These are phyloP conservation scores for Eremophila alpestris DNA, from an alignment of 2,797 vertebrate genomes.

Conservation along the genomic window DNA sequence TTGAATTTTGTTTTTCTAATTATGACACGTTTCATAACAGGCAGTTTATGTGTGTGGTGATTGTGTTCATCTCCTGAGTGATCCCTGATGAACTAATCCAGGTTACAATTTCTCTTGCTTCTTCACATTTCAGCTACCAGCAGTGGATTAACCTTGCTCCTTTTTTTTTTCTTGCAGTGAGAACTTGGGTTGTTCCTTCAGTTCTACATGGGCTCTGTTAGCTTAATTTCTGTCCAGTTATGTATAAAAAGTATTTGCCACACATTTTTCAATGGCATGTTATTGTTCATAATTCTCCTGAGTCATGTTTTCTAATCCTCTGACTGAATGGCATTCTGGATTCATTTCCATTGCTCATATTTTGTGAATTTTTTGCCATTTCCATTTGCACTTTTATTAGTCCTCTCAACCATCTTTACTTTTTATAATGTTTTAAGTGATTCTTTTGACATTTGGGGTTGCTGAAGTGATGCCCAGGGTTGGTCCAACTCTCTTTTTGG, in stretches of 20 bases:
- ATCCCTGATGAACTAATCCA: not conserved
- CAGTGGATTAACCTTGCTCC: not conserved
- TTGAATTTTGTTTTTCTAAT: not conserved
- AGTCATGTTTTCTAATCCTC: slow-evolving; percentile 19
- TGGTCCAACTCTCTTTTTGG: not conserved
- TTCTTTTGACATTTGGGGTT: not conserved
- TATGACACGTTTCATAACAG: not conserved
- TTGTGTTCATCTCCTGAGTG: not conserved
- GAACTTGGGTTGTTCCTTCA: not conserved
- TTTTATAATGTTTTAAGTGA: not conserved
- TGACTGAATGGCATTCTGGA: slow-evolving; percentile 19
- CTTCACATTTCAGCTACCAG: not conserved
- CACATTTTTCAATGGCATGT: not conserved
- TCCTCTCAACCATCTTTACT: not conserved
- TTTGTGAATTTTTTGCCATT: slow-evolving; percentile 22
- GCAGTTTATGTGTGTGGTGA: not conserved
- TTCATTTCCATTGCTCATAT: not conserved
- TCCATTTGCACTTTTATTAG: slow-evolving; percentile 53
- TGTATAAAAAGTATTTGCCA: not conserved
- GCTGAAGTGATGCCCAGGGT: not conserved
- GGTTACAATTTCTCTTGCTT: not conserved
- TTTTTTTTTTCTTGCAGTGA: not conserved
- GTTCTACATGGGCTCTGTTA: not conserved
- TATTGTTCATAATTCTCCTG: slow-evolving; percentile 30
- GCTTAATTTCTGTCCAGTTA: not conserved